These are phyloP conservation scores for Tetragnatha montana DNA, from an alignment of 2,888 invertebrate genomes.

Conservation along the genomic window DNA sequence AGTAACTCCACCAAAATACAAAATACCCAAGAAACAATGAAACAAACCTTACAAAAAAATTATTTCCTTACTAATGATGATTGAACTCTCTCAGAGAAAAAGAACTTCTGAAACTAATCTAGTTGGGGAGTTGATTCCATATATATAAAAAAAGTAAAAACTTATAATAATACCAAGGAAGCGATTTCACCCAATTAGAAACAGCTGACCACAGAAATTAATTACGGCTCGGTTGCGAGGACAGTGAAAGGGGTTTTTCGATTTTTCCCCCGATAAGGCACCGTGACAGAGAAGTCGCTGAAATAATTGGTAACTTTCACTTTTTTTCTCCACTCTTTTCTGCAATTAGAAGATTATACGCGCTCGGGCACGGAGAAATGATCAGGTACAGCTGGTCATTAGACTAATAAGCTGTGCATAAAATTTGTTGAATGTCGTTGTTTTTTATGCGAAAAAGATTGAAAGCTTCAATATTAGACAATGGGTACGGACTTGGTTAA, in stretches of 20 bases:
- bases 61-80: constrained; percentile 20
- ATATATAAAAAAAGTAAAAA: constrained; percentile 8
- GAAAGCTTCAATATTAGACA: too few relatives aligned
- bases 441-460: background rate
- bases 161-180: constrained; percentile 7
- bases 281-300: background rate
- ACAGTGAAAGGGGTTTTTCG: background rate
- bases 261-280: constrained; percentile 10
- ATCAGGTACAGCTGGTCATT: background rate
- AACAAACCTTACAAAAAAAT: too few relatives aligned
- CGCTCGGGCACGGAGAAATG: background rate
- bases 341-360: background rate
- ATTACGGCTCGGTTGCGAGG: background rate
- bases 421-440: background rate
- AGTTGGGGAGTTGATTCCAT: background rate
- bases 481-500: too few relatives aligned
- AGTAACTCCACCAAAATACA: too few relatives aligned
- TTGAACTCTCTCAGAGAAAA: constrained; percentile 10
- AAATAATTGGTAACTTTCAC: constrained; percentile 2
- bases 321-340: background rate
- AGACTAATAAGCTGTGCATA: background rate
- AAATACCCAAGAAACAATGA: too few relatives aligned
- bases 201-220: constrained; percentile 44
- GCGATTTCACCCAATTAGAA: constrained; percentile 37
- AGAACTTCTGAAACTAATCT: background rate